A percentile compares a stretch with the other conserved stretches of the same genome.
phyloP scores from a whole-genome alignment of 2,888 invertebrate species.

The Eurytoma californica region DNA sequence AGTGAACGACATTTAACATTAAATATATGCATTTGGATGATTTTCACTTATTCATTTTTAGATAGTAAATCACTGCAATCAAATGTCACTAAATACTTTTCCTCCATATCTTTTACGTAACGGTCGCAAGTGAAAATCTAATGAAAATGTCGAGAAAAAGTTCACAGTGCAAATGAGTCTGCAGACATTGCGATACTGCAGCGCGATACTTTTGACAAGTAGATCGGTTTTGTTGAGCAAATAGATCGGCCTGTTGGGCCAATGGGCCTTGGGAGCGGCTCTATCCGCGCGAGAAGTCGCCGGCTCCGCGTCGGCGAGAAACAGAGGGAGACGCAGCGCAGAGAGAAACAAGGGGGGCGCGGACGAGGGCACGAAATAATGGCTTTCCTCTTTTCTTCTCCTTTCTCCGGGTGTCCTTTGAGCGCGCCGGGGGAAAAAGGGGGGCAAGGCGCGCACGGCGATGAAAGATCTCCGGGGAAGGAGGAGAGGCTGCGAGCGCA shows the following conservation, averaged over 20 bases:
- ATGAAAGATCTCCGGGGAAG: slow-evolving; percentile 26
- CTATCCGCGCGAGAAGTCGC: not conserved
- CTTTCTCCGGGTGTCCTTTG: slow-evolving; percentile 10
- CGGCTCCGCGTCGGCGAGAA: slow-evolving; percentile 21
- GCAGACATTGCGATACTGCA: no score
- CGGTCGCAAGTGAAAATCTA: no score
- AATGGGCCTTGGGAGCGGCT: slow-evolving; percentile 47
- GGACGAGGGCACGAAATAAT: slow-evolving; percentile 60
- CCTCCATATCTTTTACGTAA: no score
- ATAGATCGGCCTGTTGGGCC: slow-evolving; percentile 69
- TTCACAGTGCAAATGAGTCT: no score
- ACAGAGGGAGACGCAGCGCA: not conserved
- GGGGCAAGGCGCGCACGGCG: slow-evolving; percentile 24
- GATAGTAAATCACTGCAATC: no score
- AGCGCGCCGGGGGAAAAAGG: slow-evolving; percentile 45
- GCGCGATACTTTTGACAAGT: slow-evolving; percentile 5
- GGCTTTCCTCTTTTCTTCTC: slow-evolving; percentile 50
- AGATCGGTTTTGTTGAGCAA: slow-evolving; percentile 65
- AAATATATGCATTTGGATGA: no score
- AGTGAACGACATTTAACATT: no score
- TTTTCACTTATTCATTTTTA: no score
- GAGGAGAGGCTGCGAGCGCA: slow-evolving; percentile 42
- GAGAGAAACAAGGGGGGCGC: slow-evolving; percentile 51
- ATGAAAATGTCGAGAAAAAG: no score
- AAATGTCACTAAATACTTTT: no score